A percentile compares a stretch with the other conserved stretches of the same genome.
phyloP scores from a whole-genome alignment of 2,888 invertebrate species.

The Drosophila mettleri region DNA sequence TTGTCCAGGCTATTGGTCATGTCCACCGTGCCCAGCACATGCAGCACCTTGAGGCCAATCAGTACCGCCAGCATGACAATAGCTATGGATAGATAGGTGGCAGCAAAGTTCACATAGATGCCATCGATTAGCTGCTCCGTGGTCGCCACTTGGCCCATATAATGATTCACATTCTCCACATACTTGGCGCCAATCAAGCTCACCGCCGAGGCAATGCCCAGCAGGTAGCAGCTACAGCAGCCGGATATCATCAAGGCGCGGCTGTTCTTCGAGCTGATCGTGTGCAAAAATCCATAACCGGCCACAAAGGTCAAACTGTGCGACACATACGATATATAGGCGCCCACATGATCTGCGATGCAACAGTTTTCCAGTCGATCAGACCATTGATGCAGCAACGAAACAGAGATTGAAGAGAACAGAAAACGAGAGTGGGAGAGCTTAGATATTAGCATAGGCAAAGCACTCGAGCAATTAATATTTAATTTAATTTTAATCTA shows the following conservation, averaged over 20 bases:
- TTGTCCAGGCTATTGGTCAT: conserved; percentile 80
- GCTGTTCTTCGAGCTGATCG: conserved; percentile 74
- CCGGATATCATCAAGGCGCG: conserved; percentile 76
- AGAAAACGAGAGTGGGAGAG: not conserved
- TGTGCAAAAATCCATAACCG: conserved; percentile 78
- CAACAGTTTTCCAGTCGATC: not conserved
- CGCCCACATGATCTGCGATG: conserved; percentile 77
- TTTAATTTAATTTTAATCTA: not conserved
- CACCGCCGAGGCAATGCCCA: conserved; percentile 79
- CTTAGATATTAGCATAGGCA: not conserved
- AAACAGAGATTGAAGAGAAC: not conserved
- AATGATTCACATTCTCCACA: conserved; percentile 52
- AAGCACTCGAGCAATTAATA: not conserved
- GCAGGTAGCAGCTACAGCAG: conserved; percentile 77
- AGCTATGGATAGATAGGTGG: conserved; percentile 73
- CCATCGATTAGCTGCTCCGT: conserved; percentile 65
- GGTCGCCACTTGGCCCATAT: conserved; percentile 44
- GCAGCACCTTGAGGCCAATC: conserved; percentile 73
- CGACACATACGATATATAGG: conserved; percentile 81
- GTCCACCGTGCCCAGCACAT: conserved; percentile 78
- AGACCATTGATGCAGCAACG: conserved; percentile 1
- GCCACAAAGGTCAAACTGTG: conserved; percentile 81
- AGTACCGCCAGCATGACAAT: conserved; percentile 64
- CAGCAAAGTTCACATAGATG: conserved; percentile 81
- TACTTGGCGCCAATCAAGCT: conserved; percentile 76